A percentile compares a stretch with the other conserved stretches of the same genome.
Evolutionary conservation across 2,888 invertebrate species (phyloP).

Genomic region (Xylota segnis): DNA sequence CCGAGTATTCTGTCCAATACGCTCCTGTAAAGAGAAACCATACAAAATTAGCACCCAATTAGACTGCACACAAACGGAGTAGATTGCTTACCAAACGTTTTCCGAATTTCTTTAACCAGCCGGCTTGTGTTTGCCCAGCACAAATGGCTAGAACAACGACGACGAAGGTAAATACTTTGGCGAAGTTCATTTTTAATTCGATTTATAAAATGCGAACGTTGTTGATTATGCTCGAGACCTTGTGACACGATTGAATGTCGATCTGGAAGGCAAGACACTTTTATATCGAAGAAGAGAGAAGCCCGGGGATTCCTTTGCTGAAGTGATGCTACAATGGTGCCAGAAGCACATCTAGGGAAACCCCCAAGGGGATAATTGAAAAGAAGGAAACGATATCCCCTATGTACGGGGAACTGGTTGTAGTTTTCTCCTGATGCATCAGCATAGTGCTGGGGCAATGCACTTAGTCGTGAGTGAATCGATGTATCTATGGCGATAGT

Average conservation of each 20-base stretch:
- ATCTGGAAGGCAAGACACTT: neutral
- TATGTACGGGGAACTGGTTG: neutral
- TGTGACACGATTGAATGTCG: neutral
- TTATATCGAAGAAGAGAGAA: neutral
- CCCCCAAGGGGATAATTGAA: neutral
- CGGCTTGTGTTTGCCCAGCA: constrained; percentile 80
- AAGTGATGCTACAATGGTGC: neutral
- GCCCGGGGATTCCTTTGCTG: neutral
- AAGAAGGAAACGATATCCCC: neutral
- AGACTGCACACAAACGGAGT: neutral
- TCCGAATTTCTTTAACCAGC: constrained; percentile 80
- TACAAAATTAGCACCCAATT: neutral
- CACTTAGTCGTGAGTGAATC: neutral
- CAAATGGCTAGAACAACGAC: constrained; percentile 79
- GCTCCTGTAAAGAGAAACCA: constrained; percentile 77
- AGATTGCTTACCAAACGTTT: constrained; percentile 79
- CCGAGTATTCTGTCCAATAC: constrained; percentile 79
- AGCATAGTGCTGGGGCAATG: neutral
- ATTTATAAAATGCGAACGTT: neutral
- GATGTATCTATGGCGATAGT: too few relatives aligned
- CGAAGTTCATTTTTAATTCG: constrained; percentile 77
- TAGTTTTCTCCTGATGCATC: neutral
- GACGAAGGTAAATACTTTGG: constrained; percentile 78
- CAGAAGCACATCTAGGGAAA: neutral
- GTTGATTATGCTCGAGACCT: neutral